Base-by-base conservation (phyloP, 2,888 invertebrate species). In the Andrena hattorfiana region DNA sequence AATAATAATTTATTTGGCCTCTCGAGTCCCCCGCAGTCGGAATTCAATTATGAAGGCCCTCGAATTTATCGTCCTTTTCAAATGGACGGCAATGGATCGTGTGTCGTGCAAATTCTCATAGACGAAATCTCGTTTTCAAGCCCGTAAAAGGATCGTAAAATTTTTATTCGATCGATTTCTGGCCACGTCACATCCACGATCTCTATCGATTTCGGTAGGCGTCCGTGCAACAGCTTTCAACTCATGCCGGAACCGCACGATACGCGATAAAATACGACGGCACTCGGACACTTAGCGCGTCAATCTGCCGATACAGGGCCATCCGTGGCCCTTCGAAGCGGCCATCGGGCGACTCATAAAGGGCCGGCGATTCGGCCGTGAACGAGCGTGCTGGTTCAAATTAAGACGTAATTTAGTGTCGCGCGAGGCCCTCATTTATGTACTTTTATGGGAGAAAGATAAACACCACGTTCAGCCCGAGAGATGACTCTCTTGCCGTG, bases 401-500 rank as follows among this genome's bases (percentile, higher is more conserved):
- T 88, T 88, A 89, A 88, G 88, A 85, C 81, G 81, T 89, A 89
- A 88, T 89, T 87, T 88, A 87, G 80, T 81, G 75, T 72, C 23
- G 23, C 49, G 67, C 71, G 56, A 42, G 73, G 71, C 54, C 67
- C 84, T 89, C 89, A 82, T 88, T 88, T 89, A 80, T 85, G 85
- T 67, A 74, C 78, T 73, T 87, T 89, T 85, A 85, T 68, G 81
- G 80, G 81, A 74, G 83, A 81, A 84, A 89, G 87, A 88, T 89
- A 88, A 88, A 89, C 78, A 83, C 74, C 67, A 51, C 67, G 83
- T 76, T 77, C 71, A 74, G 68, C 63, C 83, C 77, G 83, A 81
- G 77, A 87, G 90, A 91, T 89, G 89, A 85, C 86, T 88, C 86
- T 88, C 89, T 87, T 84, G 80, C 79, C 86, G 76, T 84, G 81